Percentiles rank a stretch among this genome's conserved stretches.
phyloP scores from a whole-genome alignment of 2,888 invertebrate genomes.

The Mesorhabditis spiculigera region DNA sequence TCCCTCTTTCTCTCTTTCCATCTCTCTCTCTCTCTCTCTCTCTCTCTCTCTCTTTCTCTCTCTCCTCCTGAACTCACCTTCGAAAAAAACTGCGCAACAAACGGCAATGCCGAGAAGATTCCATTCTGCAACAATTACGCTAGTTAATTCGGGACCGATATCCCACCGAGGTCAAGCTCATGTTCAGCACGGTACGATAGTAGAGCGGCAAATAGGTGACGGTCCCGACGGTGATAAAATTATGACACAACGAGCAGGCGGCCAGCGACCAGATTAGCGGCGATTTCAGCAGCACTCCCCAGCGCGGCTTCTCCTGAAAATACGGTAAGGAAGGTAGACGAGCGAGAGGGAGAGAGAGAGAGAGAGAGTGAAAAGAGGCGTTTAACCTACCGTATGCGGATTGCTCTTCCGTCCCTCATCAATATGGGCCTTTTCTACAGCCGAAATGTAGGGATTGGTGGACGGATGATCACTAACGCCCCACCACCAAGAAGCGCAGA shows the following conservation, averaged over 20 bases:
- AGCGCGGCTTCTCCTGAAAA: constrained; percentile 26
- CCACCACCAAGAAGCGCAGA: constrained; percentile 2
- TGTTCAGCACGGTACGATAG: constrained; percentile 51
- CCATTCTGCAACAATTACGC: constrained; percentile 44
- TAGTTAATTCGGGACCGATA: background rate
- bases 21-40: background rate
- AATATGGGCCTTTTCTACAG: background rate
- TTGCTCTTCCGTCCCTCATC: background rate
- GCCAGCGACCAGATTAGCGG: constrained; percentile 53
- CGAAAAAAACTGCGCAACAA: constrained; percentile 51
- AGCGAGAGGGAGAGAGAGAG: background rate
- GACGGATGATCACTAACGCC: background rate
- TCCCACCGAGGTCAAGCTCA: constrained; percentile 50
- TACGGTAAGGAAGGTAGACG: background rate
- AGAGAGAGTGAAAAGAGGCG: background rate
- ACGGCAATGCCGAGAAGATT: constrained; percentile 54
- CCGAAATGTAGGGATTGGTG: background rate
- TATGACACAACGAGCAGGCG: constrained; percentile 52
- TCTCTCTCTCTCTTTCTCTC: background rate
- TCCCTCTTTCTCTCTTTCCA: background rate
- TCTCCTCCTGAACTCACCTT: constrained; percentile 27
- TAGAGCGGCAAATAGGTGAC: constrained; percentile 55
- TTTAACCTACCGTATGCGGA: background rate
- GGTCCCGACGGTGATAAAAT: constrained; percentile 55
- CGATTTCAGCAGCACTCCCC: constrained; percentile 42